Evolutionary conservation across 2,888 invertebrate genomes (phyloP).

Genomic region (Eudemis profundana): DNA sequence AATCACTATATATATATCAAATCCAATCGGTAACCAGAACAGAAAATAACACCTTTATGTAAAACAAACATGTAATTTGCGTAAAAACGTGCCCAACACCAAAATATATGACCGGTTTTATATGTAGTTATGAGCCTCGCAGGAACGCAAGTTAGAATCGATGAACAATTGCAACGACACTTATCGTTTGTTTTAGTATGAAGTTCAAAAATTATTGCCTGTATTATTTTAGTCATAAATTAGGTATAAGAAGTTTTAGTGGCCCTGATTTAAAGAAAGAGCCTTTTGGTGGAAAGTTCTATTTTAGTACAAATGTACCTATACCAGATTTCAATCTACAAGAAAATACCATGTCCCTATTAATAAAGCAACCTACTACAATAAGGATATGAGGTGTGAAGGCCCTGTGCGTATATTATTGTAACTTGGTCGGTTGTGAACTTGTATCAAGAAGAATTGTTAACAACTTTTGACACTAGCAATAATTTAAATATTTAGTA

Average conservation of each 20-base stretch:
- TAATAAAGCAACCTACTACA: slow-evolving; percentile 6
- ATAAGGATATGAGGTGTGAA: neutral
- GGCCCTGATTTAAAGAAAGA: neutral
- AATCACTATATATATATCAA: neutral
- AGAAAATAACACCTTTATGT: neutral
- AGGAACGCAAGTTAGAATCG: neutral
- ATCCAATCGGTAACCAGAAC: neutral
- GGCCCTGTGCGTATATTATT: neutral
- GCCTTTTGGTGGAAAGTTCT: neutral
- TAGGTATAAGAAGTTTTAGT: neutral
- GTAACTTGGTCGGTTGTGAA: neutral
- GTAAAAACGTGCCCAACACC: neutral
- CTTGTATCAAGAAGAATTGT: slow-evolving; percentile 9
- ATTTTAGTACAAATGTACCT: slow-evolving; percentile 14
- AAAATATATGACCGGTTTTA: neutral
- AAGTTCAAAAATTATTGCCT: neutral
- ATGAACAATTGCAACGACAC: neutral
- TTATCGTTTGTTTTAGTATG: neutral
- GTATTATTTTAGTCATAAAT: neutral
- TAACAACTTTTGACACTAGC: neutral
- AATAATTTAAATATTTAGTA: neutral
- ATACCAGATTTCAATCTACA: slow-evolving; percentile 18
- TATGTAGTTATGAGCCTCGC: neutral
- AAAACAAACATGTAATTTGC: too few species aligned
- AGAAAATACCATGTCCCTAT: slow-evolving; percentile 9